Conservation (phyloP, 2,888 invertebrate genomes). For the Orchesella flavescens region DNA sequence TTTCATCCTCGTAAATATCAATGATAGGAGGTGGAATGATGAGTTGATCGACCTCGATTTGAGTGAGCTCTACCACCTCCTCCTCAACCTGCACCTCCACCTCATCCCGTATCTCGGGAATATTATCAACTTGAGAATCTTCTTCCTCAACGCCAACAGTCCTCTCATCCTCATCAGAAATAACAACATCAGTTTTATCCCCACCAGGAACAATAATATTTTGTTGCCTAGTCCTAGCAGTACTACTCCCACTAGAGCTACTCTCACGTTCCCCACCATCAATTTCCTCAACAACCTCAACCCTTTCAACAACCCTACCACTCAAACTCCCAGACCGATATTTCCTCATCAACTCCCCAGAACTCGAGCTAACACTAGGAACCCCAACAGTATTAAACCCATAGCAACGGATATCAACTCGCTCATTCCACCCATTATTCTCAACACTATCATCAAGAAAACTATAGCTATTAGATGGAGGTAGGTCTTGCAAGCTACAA, state of each 20-base stretch:
- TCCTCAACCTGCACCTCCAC: conserved; percentile 9
- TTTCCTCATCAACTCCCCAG: neutral
- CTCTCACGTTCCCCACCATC: neutral
- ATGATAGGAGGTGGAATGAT: no score
- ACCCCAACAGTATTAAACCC: conserved; percentile 43
- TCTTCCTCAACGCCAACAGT: conserved; percentile 21
- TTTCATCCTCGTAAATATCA: no score
- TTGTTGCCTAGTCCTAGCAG: neutral
- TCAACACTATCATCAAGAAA: conserved; percentile 63
- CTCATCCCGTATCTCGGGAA: conserved; percentile 11
- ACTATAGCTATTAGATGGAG: conserved; percentile 65
- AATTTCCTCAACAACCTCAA: neutral
- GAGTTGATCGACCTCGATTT: no score
- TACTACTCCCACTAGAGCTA: neutral
- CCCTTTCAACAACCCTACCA: neutral
- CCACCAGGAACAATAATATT: neutral
- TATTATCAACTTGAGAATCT: neutral
- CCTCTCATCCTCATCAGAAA: conserved; percentile 34
- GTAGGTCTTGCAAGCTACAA: conserved; percentile 66
- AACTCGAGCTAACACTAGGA: neutral
- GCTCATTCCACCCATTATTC: neutral
- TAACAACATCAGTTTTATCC: neutral
- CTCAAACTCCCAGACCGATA: conserved; percentile 15
- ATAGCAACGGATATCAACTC: conserved; percentile 12
- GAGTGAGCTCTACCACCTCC: neutral